Evolutionary conservation across 2,113 vertebrate species (phyloP).

Genomic region (Pelvicachromis taeniatus): DNA sequence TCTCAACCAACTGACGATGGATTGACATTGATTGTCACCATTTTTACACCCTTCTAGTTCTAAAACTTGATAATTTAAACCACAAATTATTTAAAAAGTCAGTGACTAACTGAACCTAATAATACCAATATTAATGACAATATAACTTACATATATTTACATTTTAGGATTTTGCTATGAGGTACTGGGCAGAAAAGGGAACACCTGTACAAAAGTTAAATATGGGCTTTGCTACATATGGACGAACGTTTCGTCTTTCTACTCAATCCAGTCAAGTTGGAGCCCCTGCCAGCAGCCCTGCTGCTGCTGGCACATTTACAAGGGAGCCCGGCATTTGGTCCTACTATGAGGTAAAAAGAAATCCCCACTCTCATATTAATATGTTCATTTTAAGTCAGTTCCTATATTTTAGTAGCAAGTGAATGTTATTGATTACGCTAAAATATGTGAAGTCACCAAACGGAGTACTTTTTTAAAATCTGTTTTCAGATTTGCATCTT

Average conservation of each 20-base stretch:
- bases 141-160: not conserved
- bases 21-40: not conserved
- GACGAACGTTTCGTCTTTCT: slow-evolving; percentile 71
- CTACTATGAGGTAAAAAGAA: slow-evolving; percentile 76
- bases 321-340: slow-evolving; percentile 74
- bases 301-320: slow-evolving; percentile 70
- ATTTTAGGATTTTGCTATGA: slow-evolving; percentile 73
- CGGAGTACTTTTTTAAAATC: not conserved
- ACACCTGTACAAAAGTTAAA: slow-evolving; percentile 74
- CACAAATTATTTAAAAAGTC: not conserved
- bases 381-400: not conserved
- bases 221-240: slow-evolving; percentile 78
- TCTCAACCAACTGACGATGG: not conserved
- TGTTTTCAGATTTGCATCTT: slow-evolving; percentile 74
- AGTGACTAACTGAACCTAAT: not conserved
- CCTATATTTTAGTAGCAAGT: not conserved
- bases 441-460: not conserved
- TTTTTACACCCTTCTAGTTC: not conserved
- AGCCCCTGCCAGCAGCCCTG: slow-evolving; percentile 59
- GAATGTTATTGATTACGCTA: not conserved
- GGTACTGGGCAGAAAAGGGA: slow-evolving; percentile 72
- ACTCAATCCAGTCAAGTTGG: slow-evolving; percentile 39
- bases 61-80: not conserved
- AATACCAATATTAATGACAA: not conserved
- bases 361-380: not conserved